A percentile compares a stretch with the other conserved stretches of the same genome.
phyloP scores from a whole-genome alignment of 2,797 vertebrate species.

The Lepidocolaptes lacrymiger region DNA sequence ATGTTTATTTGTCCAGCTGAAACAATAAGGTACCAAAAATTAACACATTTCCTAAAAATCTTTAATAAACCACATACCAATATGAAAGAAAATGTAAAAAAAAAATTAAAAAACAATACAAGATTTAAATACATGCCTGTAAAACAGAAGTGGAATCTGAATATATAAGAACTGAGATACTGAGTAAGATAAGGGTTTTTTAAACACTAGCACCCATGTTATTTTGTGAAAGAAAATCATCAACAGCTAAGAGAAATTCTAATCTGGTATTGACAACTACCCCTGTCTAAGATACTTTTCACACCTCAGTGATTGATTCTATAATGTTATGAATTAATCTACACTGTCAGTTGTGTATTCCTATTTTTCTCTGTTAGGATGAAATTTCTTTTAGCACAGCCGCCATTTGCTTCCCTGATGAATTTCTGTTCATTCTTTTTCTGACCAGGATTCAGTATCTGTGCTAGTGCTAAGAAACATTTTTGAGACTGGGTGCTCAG shows the following conservation, averaged over 20 bases:
- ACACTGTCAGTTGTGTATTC: constrained; percentile 22
- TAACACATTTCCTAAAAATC: not conserved
- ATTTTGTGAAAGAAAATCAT: not conserved
- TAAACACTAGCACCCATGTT: rapidly evolving
- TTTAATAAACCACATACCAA: not conserved
- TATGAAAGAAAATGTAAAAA: not conserved
- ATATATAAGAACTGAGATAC: not conserved
- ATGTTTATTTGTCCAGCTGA: not conserved
- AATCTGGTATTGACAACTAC: not conserved
- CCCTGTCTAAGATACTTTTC: not conserved
- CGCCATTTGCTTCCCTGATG: not conserved
- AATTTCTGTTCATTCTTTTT: not conserved
- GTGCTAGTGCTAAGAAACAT: not conserved
- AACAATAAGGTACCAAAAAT: not conserved
- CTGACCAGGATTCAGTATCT: not conserved
- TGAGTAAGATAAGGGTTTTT: not conserved
- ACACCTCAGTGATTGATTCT: constrained; percentile 8
- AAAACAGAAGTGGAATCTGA: not conserved
- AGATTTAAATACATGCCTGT: not conserved
- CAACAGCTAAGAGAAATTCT: not conserved
- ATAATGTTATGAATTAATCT: constrained; percentile 27
- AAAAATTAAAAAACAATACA: not conserved
- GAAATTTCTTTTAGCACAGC: not conserved
- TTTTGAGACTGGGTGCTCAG: not conserved
- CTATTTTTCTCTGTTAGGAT: constrained; percentile 7